Evolutionary conservation across 1,140 invertebrate genomes (phyloP), one percentile per base, ranked within the genome.

Genomic region (Tribolium castaneum): DNA sequence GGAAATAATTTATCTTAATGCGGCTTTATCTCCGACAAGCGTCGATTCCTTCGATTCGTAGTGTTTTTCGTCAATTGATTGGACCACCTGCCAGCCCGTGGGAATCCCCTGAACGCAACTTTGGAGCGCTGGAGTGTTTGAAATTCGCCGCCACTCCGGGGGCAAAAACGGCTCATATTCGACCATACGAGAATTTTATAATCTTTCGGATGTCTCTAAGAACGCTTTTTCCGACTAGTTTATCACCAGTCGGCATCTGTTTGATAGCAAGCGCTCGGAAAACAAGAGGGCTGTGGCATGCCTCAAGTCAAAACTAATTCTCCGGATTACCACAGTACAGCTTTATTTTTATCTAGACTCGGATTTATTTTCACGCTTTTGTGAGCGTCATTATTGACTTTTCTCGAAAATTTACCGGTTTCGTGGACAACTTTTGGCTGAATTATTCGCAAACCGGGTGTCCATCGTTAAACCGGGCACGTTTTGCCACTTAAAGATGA

Each of bases 301-400:
- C 54, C 54, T 25, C 54, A 59, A 59, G 54, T 59, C 54, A 25
- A 59, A 59, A 59, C 54, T 59, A 59, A 59, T 59, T 59, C 54
- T 22, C 19, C n/a, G 16, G 54, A 59, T 59, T 59, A 52, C 51
- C 51, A 52, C 51, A 52, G 12, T 12, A 59, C 54, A 59, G 54
- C 54, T 59, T 59, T 59, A 54, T 54, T 54, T 54, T 54, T 54
- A 59, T 59, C 54, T 59, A 19, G 54, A 12, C 13, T 54, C 52
- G 19, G 19, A 54, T 54, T 54, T 54, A 54, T 54, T 54, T 30
- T 30, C 25, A 30, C 25, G 25, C 1, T 54, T 54, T 50, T 14
- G 49, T 50, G 49, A 52, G 13, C 2, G 51, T 16, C 1, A 50
- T 50, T 1, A 14, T 50, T 50, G 25, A 30, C 25, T 30, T 30